Evolutionary conservation across 1,140 invertebrate genomes (phyloP), one percentile per base, ranked within the genome.

Genomic region (Thrips palmi): DNA sequence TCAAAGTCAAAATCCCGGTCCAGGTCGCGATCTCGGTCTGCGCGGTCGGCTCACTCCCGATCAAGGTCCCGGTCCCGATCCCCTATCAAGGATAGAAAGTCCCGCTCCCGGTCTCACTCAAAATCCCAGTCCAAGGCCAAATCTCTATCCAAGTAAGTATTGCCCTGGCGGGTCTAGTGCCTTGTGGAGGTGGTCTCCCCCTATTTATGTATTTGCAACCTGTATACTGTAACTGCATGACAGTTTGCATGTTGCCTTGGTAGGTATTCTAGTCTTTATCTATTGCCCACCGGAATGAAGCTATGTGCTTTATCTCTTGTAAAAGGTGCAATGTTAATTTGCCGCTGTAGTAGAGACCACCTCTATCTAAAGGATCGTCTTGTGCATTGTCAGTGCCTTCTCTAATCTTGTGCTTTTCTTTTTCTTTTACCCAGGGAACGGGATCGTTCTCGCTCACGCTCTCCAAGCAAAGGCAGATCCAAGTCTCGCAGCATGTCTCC

Each of bases 51-150:
- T n/a, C n/a, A n/a, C n/a, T n/a, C n/a, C n/a, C n/a, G n/a, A n/a
- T n/a, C n/a, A n/a, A n/a, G n/a, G n/a, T n/a, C n/a, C n/a, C n/a
- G n/a, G n/a, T n/a, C n/a, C n/a, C n/a, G n/a, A n/a, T n/a, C n/a
- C n/a, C 68, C 67, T 49, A 60, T 63, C 40, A 59, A 62, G 48
- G 52, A 60, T 49, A 62, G 65, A 45, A 63, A 63, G 48, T 69
- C 64, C 42, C n/a, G n/a, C n/a, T n/a, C n/a, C n/a, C n/a, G n/a
- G n/a, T n/a, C n/a, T n/a, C n/a, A n/a, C n/a, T n/a, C n/a, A n/a
- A 69, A 70, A 49, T 67, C 67, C 43, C 60, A 64, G 44, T 69
- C 68, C 45, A 59, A 63, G 48, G 68, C 64, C 41, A 67, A 70
- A 54, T 20, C 60, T 49, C 44, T 57, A 52, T 41, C 55, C 47